Percentiles rank a stretch among this genome's conserved stretches.
These are phyloP conservation scores for Spialia ferax DNA, from an alignment of 2,888 invertebrate genomes.

Conservation along the genomic window DNA sequence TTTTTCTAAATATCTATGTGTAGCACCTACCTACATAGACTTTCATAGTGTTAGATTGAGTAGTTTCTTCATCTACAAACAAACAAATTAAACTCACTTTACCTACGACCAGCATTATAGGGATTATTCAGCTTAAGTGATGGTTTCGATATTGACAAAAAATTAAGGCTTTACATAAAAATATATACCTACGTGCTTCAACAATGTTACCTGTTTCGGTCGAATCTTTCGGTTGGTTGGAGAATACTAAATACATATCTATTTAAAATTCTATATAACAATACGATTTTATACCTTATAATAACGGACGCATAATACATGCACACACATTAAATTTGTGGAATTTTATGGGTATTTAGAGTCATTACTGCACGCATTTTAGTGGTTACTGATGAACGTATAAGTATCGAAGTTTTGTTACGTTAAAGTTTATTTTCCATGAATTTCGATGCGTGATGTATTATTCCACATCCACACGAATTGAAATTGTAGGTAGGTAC, in stretches of 20 bases:
- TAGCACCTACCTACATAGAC: no score
- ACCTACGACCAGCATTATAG: no score
- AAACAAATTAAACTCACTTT: no score
- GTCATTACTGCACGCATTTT: slow-evolving; percentile 31
- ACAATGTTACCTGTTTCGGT: slow-evolving; percentile 21
- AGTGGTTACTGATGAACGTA: slow-evolving; percentile 27
- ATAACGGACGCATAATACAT: slow-evolving; percentile 30
- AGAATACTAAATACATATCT: slow-evolving; percentile 22
- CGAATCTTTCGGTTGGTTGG: slow-evolving; percentile 25
- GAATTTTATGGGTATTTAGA: slow-evolving; percentile 37
- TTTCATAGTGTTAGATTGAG: no score
- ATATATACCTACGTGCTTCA: background rate
- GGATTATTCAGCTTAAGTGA: no score
- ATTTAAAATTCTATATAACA: slow-evolving; percentile 37
- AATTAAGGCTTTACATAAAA: background rate
- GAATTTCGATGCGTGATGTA: background rate
- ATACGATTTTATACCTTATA: slow-evolving; percentile 35
- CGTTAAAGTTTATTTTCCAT: slow-evolving; percentile 15
- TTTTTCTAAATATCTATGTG: no score
- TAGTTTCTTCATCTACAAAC: no score
- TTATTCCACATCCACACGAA: no score
- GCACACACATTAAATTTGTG: slow-evolving; percentile 32
- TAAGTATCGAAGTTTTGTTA: slow-evolving; percentile 17
- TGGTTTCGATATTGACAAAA: background rate
- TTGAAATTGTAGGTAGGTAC: no score